Percentiles rank a stretch among this genome's conserved stretches.
Conservation (phyloP, 2,113 vertebrate species). For the Gobio gobio region DNA sequence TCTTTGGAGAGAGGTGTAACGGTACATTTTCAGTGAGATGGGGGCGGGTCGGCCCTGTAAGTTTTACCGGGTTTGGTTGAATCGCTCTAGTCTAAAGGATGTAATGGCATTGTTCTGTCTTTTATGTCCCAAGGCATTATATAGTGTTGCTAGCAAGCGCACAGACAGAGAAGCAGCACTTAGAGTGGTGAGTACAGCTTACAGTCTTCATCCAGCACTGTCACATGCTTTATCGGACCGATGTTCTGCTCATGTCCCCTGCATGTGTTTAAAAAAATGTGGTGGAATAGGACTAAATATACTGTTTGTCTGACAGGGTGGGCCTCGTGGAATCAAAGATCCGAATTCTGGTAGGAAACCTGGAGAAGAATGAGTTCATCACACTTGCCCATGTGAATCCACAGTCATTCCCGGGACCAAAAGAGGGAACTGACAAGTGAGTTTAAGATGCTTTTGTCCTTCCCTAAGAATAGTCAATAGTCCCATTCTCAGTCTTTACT, state of each 20-base stretch:
- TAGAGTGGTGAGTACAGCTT: conserved; percentile 85
- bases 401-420: conserved; percentile 84
- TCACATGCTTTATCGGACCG: conserved; percentile 33
- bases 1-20: background rate
- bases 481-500: background rate
- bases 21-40: background rate
- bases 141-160: conserved; percentile 89
- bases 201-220: background rate
- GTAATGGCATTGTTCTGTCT: conserved; percentile 69
- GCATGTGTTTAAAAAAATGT: background rate
- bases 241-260: conserved; percentile 30
- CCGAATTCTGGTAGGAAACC: conserved; percentile 85
- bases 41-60: conserved; percentile 31
- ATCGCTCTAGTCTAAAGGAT: conserved; percentile 57
- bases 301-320: conserved; percentile 74
- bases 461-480: background rate
- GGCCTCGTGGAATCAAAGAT: conserved; percentile 93
- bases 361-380: conserved; percentile 89
- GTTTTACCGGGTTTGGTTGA: conserved; percentile 39
- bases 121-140: conserved; percentile 92
- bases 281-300: conserved; percentile 13
- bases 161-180: conserved; percentile 85
- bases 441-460: conserved; percentile 43
- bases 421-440: conserved; percentile 84
- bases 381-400: conserved; percentile 86